These are phyloP conservation scores for Listronotus bonariensis DNA, from an alignment of 1,140 invertebrate genomes.

Conservation along the genomic window DNA sequence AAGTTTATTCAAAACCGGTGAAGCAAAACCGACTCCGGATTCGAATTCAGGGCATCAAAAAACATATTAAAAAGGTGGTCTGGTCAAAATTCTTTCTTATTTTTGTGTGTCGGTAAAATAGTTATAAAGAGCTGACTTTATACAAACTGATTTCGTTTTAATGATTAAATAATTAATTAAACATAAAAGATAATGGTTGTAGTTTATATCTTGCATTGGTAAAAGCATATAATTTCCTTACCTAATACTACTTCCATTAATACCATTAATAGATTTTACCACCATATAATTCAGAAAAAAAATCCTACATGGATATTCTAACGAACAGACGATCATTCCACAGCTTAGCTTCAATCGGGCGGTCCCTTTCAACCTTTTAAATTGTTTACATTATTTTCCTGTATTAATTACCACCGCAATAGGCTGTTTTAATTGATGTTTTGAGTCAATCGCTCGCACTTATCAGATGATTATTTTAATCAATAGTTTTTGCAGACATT, in stretches of 20 bases:
- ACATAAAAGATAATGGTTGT: too few relatives aligned
- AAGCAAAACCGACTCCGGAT: too few relatives aligned
- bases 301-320: constrained; percentile 2
- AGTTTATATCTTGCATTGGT: too few relatives aligned
- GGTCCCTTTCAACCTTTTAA: constrained; percentile 3
- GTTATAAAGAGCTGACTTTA: too few relatives aligned
- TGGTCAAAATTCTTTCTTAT: too few relatives aligned
- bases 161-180: too few relatives aligned
- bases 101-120: too few relatives aligned
- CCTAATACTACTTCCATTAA: background rate
- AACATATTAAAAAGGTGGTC: too few relatives aligned
- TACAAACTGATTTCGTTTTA: too few relatives aligned
- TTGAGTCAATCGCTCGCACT: background rate
- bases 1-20: too few relatives aligned
- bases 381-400: constrained; percentile 12
- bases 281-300: background rate
- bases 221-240: background rate
- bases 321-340: background rate
- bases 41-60: too few relatives aligned
- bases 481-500: background rate
- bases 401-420: background rate
- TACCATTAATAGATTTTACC: background rate
- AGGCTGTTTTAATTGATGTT: background rate
- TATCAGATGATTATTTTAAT: background rate
- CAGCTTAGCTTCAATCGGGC: constrained; percentile 4